A percentile compares a stretch with the other conserved stretches of the same genome.
Conservation (phyloP, 2,797 vertebrate genomes). For the Atherinosoma microstoma region DNA sequence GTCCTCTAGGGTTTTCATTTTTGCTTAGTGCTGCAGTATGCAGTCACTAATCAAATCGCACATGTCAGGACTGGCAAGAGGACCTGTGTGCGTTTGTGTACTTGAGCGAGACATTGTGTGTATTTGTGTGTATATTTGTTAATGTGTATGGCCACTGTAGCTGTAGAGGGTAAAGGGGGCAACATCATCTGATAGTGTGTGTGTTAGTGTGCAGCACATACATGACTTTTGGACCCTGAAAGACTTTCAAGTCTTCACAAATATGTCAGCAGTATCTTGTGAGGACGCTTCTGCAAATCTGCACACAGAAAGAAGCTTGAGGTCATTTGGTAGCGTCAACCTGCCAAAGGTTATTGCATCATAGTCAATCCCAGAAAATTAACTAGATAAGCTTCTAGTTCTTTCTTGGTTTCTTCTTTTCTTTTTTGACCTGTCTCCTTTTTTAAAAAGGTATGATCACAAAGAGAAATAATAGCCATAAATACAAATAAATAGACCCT, state of each 20-base stretch:
- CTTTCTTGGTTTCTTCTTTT: background rate
- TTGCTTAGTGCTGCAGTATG: constrained; percentile 81
- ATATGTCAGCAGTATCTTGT: constrained; percentile 8
- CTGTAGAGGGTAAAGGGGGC: constrained; percentile 43
- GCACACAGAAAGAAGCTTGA: background rate
- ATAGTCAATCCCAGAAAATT: background rate
- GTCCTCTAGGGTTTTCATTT: constrained; percentile 79
- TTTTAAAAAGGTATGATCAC: background rate
- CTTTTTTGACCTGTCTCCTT: background rate
- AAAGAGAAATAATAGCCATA: background rate
- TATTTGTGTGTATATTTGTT: constrained; percentile 35
- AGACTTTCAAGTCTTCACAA: constrained; percentile 26
- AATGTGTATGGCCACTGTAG: constrained; percentile 36
- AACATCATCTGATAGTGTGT: constrained; percentile 21
- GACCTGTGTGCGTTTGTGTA: constrained; percentile 58
- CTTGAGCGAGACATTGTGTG: constrained; percentile 26
- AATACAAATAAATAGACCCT: background rate
- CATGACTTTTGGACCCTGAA: constrained; percentile 33
- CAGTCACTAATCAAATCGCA: constrained; percentile 83
- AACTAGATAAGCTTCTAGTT: background rate
- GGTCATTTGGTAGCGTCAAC: constrained; percentile 8
- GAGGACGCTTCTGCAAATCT: constrained; percentile 7
- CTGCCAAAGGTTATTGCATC: constrained; percentile 16
- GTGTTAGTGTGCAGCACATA: constrained; percentile 14
- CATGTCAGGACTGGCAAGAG: constrained; percentile 79